Conservation (phyloP, 2,888 invertebrate genomes). For the Aphodius granarius region DNA sequence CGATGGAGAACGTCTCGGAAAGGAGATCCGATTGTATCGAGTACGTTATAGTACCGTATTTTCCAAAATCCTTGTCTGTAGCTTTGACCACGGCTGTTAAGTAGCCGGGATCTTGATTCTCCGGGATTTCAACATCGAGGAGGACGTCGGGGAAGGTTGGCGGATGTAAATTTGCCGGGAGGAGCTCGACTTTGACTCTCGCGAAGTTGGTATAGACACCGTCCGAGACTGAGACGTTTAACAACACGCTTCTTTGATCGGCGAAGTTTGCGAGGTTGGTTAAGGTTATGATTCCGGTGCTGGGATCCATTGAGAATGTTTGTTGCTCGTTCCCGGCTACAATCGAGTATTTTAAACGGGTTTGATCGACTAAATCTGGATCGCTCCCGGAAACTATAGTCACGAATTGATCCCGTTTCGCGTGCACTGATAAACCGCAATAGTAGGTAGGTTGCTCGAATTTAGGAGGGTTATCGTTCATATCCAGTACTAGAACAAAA, state of each 20-base stretch:
- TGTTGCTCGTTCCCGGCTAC: slow-evolving; percentile 80
- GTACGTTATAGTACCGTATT: slow-evolving; percentile 74
- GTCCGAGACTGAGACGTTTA: slow-evolving; percentile 95
- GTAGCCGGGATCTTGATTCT: slow-evolving; percentile 79
- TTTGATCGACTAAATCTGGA: slow-evolving; percentile 78
- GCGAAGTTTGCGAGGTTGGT: slow-evolving; percentile 76
- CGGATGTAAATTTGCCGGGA: slow-evolving; percentile 77
- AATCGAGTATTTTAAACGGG: slow-evolving; percentile 76
- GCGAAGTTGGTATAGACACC: slow-evolving; percentile 92
- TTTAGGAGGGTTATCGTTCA: slow-evolving; percentile 89
- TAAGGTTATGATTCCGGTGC: slow-evolving; percentile 66
- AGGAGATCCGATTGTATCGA: slow-evolving; percentile 75
- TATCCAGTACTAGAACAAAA: slow-evolving; percentile 80
- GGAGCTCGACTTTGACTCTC: slow-evolving; percentile 74
- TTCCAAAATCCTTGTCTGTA: slow-evolving; percentile 79
- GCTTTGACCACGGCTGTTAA: slow-evolving; percentile 76
- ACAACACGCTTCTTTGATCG: slow-evolving; percentile 64
- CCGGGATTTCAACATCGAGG: slow-evolving; percentile 78
- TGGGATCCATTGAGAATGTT: slow-evolving; percentile 67
- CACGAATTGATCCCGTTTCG: slow-evolving; percentile 83
- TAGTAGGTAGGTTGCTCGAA: slow-evolving; percentile 81
- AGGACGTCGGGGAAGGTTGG: slow-evolving; percentile 78
- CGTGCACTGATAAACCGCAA: slow-evolving; percentile 78
- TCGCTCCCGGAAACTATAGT: slow-evolving; percentile 88
- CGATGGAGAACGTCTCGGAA: slow-evolving; percentile 73